Conservation (phyloP, 2,113 vertebrate species). For the Pyrgilauda ruficollis region DNA sequence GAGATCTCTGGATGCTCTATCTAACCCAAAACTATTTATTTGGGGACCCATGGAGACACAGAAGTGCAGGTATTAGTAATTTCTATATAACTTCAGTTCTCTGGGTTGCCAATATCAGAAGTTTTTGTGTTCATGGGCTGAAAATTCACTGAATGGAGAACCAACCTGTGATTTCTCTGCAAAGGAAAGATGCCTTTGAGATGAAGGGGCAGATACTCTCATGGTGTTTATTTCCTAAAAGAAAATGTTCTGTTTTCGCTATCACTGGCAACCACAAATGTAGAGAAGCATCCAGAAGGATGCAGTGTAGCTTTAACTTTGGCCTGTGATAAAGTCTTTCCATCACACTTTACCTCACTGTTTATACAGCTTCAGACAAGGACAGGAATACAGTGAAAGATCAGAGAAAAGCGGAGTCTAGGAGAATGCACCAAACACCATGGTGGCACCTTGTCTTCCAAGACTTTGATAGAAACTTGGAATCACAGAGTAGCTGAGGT, state of each 20-base stretch:
- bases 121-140: not conserved
- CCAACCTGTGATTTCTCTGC: not conserved
- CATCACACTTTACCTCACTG: not conserved
- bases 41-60: not conserved
- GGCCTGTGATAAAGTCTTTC: not conserved
- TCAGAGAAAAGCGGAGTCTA: not conserved
- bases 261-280: not conserved
- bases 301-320: not conserved
- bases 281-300: not conserved
- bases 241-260: not conserved
- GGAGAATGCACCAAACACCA: not conserved
- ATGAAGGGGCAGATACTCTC: not conserved
- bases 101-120: not conserved
- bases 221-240: not conserved
- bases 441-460: not conserved
- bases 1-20: not conserved
- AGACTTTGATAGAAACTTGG: not conserved
- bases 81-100: fast-evolving
- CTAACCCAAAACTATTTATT: not conserved
- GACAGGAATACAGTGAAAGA: not conserved
- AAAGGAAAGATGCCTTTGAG: not conserved
- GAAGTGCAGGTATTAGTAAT: not conserved
- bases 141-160: not conserved
- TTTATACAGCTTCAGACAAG: not conserved
- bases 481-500: not conserved